These are phyloP conservation scores for Athene noctua DNA, from an alignment of 2,113 vertebrate genomes.

Conservation along the genomic window DNA sequence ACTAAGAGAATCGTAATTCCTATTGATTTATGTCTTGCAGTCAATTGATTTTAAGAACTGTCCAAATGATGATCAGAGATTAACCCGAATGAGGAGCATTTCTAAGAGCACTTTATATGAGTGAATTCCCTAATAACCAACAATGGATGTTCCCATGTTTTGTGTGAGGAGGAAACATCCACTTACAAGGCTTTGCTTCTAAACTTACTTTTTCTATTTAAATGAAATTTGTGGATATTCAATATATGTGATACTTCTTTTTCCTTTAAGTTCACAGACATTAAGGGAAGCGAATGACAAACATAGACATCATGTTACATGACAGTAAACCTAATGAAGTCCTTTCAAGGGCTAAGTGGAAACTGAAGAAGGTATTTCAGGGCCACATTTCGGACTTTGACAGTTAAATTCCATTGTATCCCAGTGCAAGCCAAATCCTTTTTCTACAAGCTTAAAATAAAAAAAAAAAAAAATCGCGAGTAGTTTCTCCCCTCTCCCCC, in stretches of 20 bases:
- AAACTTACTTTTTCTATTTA: not conserved
- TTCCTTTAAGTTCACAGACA: not conserved
- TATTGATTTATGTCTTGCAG: not conserved
- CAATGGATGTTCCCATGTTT: not conserved
- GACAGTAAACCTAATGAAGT: not conserved
- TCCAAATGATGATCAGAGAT: not conserved
- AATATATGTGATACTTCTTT: not conserved
- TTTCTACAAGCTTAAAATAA: not conserved
- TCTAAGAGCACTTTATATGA: not conserved
- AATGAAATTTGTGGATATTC: not conserved
- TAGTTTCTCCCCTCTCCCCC: accelerated
- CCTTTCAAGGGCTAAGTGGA: not conserved
- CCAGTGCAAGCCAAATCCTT: not conserved
- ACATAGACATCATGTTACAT: not conserved
- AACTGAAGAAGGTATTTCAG: not conserved
- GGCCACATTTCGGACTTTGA: not conserved
- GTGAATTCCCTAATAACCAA: not conserved
- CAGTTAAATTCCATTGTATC: not conserved
- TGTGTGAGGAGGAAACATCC: not conserved
- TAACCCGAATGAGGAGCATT: not conserved
- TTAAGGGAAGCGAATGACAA: not conserved
- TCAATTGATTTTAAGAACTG: not conserved
- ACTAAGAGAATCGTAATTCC: not conserved
- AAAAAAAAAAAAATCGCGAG: no score
- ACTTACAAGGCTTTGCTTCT: not conserved